Evolutionary conservation across 2,888 invertebrate species (phyloP), one percentile per base, ranked within the genome.

Genomic region (Oasisia sp.): DNA sequence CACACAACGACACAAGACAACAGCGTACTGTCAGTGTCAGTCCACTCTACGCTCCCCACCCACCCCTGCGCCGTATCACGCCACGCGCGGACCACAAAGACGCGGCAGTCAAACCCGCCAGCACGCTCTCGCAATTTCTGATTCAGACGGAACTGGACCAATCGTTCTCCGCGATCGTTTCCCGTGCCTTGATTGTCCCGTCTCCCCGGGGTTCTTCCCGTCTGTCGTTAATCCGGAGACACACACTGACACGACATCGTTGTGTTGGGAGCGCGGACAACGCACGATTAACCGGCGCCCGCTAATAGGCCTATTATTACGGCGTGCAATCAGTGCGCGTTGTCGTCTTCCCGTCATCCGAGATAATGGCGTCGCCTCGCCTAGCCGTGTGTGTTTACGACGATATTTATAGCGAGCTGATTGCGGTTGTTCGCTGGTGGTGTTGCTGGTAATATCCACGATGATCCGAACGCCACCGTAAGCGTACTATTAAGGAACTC

Each of bases 271-370:
- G 3, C 74, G 74, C 74, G 7, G 74, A 74, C 74, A 74, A 74
- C 74, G 74, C 5, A 4, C 74, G 74, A n/a, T 27, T 27, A 74
- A 74, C 74, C 4, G 19, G 19, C 74, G 74, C 27, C 74, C 19
- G 27, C 74, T 74, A 74, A 74, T 74, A 74, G n/a, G 74, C 74
- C 74, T 27, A 74, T 74, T 74, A 74, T 74, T 74, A 74, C 74
- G 74, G 1, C 74, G 74, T n/a, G 74, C 74, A 74, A 74, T 74
- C 74, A 74, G 74, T 19, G 74, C 74, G 74, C 27, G 74, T 74
- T 74, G 74, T 74, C 74, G 14, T 74, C 27, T 74, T 19, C 19
- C 27, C 27, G 74, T 74, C 74, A 74, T 74, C 74, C 74, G 74
- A 74, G 74, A 74, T 74, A 74, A 74, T 74, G 74, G 74, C 74